These are phyloP conservation scores for Yponomeuta plumbellus DNA, from an alignment of 2,888 invertebrate genomes.

Conservation along the genomic window DNA sequence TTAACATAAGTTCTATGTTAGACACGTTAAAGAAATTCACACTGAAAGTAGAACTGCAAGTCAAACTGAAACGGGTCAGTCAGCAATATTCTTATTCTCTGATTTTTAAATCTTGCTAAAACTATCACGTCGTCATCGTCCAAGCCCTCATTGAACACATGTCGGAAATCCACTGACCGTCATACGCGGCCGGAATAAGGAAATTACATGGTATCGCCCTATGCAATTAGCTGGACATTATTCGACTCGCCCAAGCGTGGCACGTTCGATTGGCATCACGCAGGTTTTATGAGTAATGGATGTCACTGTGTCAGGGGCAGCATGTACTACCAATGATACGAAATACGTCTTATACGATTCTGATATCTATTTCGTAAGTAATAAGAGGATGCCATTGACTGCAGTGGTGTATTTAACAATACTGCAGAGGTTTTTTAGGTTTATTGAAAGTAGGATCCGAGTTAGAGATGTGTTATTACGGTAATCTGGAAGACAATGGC, in stretches of 20 bases:
- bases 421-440: too few species aligned
- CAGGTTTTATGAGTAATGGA: constrained; percentile 5
- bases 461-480: too few species aligned
- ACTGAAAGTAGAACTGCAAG: too few species aligned
- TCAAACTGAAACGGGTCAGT: too few species aligned
- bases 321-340: neutral
- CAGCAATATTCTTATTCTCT: too few species aligned
- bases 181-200: constrained; percentile 50
- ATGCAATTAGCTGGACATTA: constrained; percentile 11
- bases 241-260: neutral
- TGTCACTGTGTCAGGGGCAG: constrained; percentile 6
- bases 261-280: constrained; percentile 4
- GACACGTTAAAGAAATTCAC: too few species aligned
- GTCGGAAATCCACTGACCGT: constrained; percentile 40
- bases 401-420: too few species aligned
- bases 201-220: constrained; percentile 34
- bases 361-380: neutral
- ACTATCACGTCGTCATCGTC: neutral
- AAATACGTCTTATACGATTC: neutral
- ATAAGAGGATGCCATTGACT: neutral
- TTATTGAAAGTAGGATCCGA: too few species aligned
- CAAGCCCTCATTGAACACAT: constrained; percentile 35
- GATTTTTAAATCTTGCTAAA: neutral
- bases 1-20: too few species aligned
- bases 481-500: too few species aligned